These are phyloP conservation scores for Polyommatus iphigenia DNA, from an alignment of 2,888 invertebrate genomes.

Conservation along the genomic window DNA sequence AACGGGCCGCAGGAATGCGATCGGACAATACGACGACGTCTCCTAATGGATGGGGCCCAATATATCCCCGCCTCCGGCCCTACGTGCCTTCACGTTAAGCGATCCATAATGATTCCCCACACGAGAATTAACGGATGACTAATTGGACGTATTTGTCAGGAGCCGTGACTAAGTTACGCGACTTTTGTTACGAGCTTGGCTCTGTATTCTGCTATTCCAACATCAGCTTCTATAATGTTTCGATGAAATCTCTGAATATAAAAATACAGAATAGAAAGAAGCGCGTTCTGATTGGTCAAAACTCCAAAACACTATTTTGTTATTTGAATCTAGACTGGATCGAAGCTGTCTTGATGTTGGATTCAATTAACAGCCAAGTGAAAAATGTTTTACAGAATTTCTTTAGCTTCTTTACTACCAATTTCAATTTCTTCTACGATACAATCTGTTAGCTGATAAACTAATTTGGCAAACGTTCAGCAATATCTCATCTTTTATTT, in stretches of 20 bases:
- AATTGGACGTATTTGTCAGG: conserved; percentile 15
- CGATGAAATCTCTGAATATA: too few relatives aligned
- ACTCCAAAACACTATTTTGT: too few relatives aligned
- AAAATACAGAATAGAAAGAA: too few relatives aligned
- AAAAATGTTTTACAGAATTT: background rate
- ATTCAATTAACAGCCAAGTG: background rate
- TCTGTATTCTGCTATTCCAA: background rate
- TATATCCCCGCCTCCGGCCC: conserved; percentile 58
- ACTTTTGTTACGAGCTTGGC: conserved; percentile 4
- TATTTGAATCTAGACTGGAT: too few relatives aligned
- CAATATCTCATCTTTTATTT: background rate
- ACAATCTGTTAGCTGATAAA: background rate
- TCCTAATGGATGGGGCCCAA: conserved; percentile 66
- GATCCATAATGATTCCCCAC: conserved; percentile 31
- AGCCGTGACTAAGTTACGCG: background rate
- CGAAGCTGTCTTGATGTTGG: background rate
- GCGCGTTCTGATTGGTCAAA: too few relatives aligned
- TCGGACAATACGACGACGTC: conserved; percentile 60
- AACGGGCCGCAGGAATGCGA: conserved; percentile 57
- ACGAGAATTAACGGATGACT: conserved; percentile 12
- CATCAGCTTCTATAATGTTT: background rate
- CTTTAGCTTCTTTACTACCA: background rate
- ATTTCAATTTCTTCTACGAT: conserved; percentile 11
- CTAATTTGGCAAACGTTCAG: background rate
- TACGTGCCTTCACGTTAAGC: conserved; percentile 24